Base-by-base conservation (phyloP, 2,888 invertebrate genomes). In the Leptopilina drosophilae region DNA sequence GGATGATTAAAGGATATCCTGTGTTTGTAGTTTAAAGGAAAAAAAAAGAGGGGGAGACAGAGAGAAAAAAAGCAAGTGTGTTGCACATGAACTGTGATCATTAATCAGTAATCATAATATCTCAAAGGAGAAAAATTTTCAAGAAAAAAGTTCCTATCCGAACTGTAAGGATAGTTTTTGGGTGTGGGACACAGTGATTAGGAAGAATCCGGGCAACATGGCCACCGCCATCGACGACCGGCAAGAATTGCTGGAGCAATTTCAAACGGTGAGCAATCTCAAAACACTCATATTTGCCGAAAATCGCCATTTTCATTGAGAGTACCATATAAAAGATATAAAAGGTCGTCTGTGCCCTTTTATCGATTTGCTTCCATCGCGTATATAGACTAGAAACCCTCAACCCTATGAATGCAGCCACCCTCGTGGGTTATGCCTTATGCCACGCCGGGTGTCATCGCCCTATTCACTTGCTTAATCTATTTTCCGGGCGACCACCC, bases 191-290 rank as follows among this genome's bases (percentile, higher is more conserved):
- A 73, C 53, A 73, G 56, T 73, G 73, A 53, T 73, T 73, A 56
- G 73, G 56, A 73, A 73, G 73, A 56, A 73, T 88, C 85, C 85
- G 85, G 85, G 77, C 89, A 90, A 90, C 89, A 91, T 91, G 91
- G 91, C 91, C 88, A 91, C 91, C 85, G 84, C 90, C 85, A 89
- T 90, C 86, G 91, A 91, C 88, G 91, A 91, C 88, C 91, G 90
- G 88, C 90, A 91, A 87, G 91, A 91, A 83, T 86, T 91, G 83
- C 85, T 91, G 81, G 90, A 91, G 82, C 89, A 91, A 79, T 91
- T 91, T 82, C 89, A 87, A 84, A 87, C 89, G 86, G 91, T 91
- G 82, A 90, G 90, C 89, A n/a, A 73, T 3, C 3, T 33, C 1
- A 33, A 33, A 33, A 33, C 3, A 33, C 33, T 33, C 33, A 69